These are phyloP conservation scores for Phrynosoma blainvillii DNA, from an alignment of 2,113 vertebrate species.

Conservation along the genomic window DNA sequence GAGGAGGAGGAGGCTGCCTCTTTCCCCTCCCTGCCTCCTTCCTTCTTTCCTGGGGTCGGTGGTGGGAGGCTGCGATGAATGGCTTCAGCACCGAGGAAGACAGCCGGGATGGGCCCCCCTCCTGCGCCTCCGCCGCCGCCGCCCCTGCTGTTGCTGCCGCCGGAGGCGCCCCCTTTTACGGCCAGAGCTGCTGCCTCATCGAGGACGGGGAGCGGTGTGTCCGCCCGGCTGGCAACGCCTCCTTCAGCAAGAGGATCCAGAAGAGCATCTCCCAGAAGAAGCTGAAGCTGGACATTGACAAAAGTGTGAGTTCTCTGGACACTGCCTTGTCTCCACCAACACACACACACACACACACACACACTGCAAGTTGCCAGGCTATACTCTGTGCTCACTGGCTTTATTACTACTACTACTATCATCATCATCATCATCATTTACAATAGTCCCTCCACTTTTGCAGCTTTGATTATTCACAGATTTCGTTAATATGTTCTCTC, in stretches of 20 bases:
- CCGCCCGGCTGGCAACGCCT: slow-evolving; percentile 95
- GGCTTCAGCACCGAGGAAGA: slow-evolving; percentile 97
- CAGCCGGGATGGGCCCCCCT: slow-evolving; percentile 89
- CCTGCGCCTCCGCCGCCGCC: slow-evolving; percentile 81
- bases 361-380: no score
- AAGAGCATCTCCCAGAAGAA: slow-evolving; percentile 95
- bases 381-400: no score
- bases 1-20: background rate
- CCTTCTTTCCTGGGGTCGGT: background rate
- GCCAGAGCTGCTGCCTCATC: slow-evolving; percentile 97
- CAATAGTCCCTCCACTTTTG: no score
- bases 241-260: slow-evolving; percentile 94
- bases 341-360: no score
- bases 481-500: no score
- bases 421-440: no score
- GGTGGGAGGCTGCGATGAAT: slow-evolving; percentile 82
- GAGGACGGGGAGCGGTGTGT: slow-evolving; percentile 95
- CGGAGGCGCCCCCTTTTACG: slow-evolving; percentile 81
- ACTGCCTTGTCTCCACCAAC: no score
- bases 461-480: no score
- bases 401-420: no score
- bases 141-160: no score
- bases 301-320: slow-evolving; percentile 85
- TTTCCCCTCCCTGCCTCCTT: background rate
- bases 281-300: slow-evolving; percentile 95